Conservation (phyloP, 2,113 vertebrate species). For the Anguilla japonica region DNA sequence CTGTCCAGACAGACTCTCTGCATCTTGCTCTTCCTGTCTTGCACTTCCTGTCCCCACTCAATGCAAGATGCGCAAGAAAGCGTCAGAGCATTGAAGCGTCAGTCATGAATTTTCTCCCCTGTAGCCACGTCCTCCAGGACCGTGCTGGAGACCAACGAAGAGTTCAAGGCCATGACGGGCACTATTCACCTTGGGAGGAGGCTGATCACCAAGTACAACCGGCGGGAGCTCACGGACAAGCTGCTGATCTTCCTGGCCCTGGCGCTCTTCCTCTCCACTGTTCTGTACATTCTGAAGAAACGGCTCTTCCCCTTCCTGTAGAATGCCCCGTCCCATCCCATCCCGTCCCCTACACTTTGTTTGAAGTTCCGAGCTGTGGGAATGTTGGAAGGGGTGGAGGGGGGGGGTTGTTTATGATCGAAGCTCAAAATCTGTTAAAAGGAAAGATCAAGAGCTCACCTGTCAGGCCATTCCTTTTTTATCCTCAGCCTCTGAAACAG, state of each 20-base stretch:
- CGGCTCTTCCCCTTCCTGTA: slow-evolving; percentile 87
- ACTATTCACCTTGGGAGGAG: slow-evolving; percentile 89
- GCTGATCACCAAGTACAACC: slow-evolving; percentile 92
- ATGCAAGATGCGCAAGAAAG: not conserved
- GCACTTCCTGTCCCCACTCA: not conserved
- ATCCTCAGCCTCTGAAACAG: no score
- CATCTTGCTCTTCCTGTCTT: not conserved
- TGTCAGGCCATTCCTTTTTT: no score
- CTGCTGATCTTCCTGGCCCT: slow-evolving; percentile 91
- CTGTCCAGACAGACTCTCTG: not conserved
- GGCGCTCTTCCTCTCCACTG: slow-evolving; percentile 87
- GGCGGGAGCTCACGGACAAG: slow-evolving; percentile 90
- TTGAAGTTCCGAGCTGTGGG: not conserved
- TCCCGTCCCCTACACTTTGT: not conserved
- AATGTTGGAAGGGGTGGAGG: no score
- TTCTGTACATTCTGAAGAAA: slow-evolving; percentile 94
- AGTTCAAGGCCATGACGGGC: slow-evolving; percentile 91
- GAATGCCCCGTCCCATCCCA: not conserved
- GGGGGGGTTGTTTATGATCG: no score
- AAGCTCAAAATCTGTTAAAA: not conserved
- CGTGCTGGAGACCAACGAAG: slow-evolving; percentile 89
- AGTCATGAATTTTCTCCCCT: not conserved
- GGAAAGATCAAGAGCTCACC: not conserved
- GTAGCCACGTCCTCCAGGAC: slow-evolving; percentile 89
- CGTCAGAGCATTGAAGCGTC: not conserved